These are phyloP conservation scores for Cantharis lateralis DNA, from an alignment of 2,888 invertebrate species.

Conservation along the genomic window DNA sequence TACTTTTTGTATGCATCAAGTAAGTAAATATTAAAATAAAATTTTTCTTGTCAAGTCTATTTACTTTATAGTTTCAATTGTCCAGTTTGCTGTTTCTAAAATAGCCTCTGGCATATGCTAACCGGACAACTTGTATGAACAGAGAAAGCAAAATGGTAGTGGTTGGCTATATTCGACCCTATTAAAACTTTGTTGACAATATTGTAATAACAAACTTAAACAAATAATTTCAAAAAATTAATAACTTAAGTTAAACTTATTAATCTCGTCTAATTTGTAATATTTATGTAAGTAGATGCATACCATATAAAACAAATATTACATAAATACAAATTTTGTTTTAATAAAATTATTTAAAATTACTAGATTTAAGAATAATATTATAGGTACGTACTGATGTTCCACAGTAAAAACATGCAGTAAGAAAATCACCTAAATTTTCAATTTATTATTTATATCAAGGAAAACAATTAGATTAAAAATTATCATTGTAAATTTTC, in stretches of 20 bases:
- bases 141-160: conserved; percentile 5
- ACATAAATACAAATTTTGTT: too few species aligned
- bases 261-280: not conserved
- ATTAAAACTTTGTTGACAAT: conserved; percentile 8
- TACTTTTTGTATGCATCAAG: not conserved
- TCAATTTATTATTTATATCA: too few species aligned
- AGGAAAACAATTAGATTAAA: not conserved
- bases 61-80: conserved; percentile 3
- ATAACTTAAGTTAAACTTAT: not conserved
- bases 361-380: too few species aligned
- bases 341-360: not conserved
- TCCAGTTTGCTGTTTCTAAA: conserved; percentile 10
- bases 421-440: not conserved
- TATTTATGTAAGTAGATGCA: not conserved
- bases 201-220: not conserved
- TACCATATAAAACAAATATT: too few species aligned
- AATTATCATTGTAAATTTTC: not conserved
- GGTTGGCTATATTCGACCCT: conserved; percentile 11
- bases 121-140: conserved; percentile 17
- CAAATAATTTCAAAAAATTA: not conserved
- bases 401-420: not conserved
- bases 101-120: conserved; percentile 12
- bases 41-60: not conserved
- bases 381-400: not conserved
- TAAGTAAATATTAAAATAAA: not conserved